Conservation (phyloP, 2,888 invertebrate genomes). For the Pyrgus malvae region DNA sequence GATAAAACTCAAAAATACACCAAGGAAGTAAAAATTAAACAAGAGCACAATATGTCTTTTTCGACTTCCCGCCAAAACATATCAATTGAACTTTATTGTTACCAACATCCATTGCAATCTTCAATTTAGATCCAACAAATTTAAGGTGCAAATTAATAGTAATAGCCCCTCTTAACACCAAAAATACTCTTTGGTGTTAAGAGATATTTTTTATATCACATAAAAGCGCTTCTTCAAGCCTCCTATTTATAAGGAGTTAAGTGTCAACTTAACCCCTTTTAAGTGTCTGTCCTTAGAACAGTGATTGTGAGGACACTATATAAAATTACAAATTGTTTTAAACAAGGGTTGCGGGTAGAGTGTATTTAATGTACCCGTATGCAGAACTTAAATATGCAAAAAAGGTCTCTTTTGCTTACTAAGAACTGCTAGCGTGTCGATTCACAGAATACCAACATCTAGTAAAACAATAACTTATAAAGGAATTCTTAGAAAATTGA, state of each 20-base stretch:
- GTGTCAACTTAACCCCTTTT: slow-evolving; percentile 21
- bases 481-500: not conserved
- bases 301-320: slow-evolving; percentile 16
- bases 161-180: too few species aligned
- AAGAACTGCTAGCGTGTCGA: not conserved
- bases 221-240: not conserved
- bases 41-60: too few species aligned
- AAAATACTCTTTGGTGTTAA: too few species aligned
- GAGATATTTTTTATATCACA: too few species aligned
- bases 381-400: slow-evolving; percentile 5
- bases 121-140: too few species aligned
- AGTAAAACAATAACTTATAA: slow-evolving; percentile 2
- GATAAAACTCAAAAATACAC: too few species aligned
- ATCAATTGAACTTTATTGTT: too few species aligned
- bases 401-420: slow-evolving; percentile 5
- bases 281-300: slow-evolving; percentile 8
- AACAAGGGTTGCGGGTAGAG: slow-evolving; percentile 18
- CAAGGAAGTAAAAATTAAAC: too few species aligned
- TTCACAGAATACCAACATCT: slow-evolving; percentile 8
- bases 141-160: too few species aligned
- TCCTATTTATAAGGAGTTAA: slow-evolving; percentile 18
- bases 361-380: slow-evolving; percentile 24
- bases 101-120: too few species aligned
- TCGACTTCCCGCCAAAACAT: too few species aligned
- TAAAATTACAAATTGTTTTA: slow-evolving; percentile 25